Conservation (phyloP, 2,113 vertebrate genomes). For the Anoplopoma fimbria region DNA sequence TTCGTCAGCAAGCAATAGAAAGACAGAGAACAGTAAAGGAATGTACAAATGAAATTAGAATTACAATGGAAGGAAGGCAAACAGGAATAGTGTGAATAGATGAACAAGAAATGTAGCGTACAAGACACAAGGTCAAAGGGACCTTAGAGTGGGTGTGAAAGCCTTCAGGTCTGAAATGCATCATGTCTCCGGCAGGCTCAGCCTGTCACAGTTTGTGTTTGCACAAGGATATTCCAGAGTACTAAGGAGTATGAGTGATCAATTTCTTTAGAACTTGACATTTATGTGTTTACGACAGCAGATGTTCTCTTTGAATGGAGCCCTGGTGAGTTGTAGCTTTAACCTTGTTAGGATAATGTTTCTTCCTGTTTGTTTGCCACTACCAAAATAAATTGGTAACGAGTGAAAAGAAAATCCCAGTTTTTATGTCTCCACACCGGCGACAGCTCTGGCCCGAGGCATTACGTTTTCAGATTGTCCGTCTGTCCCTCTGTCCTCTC, state of each 20-base stretch:
- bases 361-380: neutral
- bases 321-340: neutral
- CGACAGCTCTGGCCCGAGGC: neutral
- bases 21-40: constrained; percentile 14
- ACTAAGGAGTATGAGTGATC: neutral
- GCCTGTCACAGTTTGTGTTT: neutral
- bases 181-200: neutral
- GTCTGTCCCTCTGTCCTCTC: too few species aligned
- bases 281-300: neutral
- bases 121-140: constrained; percentile 20
- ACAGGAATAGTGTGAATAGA: neutral
- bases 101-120: neutral
- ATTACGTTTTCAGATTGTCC: too few species aligned
- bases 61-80: neutral
- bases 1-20: constrained; percentile 35
- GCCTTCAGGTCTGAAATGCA: neutral
- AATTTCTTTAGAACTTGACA: neutral
- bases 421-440: neutral
- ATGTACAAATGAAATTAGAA: constrained; percentile 23
- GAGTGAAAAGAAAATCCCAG: neutral
- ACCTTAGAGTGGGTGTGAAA: neutral
- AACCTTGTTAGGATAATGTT: neutral
- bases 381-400: neutral
- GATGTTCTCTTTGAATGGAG: constrained; percentile 2
- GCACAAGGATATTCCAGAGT: neutral